Percentiles rank a stretch among this genome's conserved stretches.
Evolutionary conservation across 1,140 invertebrate species (phyloP).

Genomic region (Bombyx mandarina): DNA sequence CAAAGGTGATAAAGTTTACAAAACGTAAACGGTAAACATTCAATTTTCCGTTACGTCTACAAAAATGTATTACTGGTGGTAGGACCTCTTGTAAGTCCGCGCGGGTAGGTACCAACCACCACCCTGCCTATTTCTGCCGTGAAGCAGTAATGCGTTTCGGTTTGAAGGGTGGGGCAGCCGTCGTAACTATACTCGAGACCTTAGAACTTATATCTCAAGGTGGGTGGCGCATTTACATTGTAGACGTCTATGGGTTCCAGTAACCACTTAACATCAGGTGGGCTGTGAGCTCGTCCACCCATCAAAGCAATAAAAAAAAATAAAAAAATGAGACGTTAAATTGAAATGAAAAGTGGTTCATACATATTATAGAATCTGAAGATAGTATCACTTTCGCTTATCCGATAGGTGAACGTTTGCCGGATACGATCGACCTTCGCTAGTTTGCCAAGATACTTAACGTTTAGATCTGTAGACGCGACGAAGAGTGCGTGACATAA

Average conservation of each 20-base stretch:
- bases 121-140: too few relatives aligned
- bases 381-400: conserved; percentile 29
- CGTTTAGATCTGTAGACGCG: conserved; percentile 40
- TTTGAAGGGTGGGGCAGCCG: too few relatives aligned
- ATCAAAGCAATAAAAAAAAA: too few relatives aligned
- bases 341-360: conserved; percentile 20
- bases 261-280: too few relatives aligned
- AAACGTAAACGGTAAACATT: background rate
- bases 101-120: too few relatives aligned
- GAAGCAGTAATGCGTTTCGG: too few relatives aligned
- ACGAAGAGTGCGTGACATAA: conserved; percentile 48
- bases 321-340: conserved; percentile 2
- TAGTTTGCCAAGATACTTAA: conserved; percentile 43
- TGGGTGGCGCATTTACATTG: too few relatives aligned
- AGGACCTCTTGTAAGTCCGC: too few relatives aligned
- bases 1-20: conserved; percentile 1
- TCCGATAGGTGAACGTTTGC: conserved; percentile 9
- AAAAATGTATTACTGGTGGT: background rate
- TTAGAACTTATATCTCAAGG: too few relatives aligned
- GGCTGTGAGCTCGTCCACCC: too few relatives aligned
- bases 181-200: too few relatives aligned
- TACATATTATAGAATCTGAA: conserved; percentile 21
- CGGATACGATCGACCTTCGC: conserved; percentile 52
- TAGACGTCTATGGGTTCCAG: too few relatives aligned
- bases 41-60: background rate